phyloP scores from a whole-genome alignment of 2,113 vertebrate genomes.

The Addax nasomaculatus region DNA sequence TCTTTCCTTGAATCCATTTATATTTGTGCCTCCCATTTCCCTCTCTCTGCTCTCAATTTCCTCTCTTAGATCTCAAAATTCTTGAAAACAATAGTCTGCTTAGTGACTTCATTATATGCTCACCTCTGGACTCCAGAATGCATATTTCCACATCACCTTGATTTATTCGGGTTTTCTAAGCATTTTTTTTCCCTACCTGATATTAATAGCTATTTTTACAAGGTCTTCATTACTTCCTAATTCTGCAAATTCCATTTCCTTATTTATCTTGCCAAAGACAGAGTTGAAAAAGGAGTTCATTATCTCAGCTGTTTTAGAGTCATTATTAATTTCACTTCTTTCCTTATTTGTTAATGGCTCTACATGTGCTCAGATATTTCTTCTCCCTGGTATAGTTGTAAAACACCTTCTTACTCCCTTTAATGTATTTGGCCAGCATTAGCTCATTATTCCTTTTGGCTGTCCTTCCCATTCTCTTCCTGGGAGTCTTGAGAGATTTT shows the following conservation, averaged over 20 bases:
- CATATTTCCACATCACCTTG: slow-evolving; percentile 31
- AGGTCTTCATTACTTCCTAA: slow-evolving; percentile 73
- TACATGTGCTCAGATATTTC: slow-evolving; percentile 64
- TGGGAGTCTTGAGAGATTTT: neutral
- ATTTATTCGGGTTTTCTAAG: slow-evolving; percentile 59
- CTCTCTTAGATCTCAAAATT: neutral
- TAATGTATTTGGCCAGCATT: slow-evolving; percentile 45
- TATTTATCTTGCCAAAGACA: slow-evolving; percentile 74
- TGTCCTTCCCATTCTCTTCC: neutral
- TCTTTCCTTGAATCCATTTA: neutral
- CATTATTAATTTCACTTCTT: slow-evolving; percentile 67
- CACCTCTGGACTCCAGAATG: neutral
- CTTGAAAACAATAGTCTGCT: slow-evolving; percentile 26
- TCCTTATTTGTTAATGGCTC: slow-evolving; percentile 72
- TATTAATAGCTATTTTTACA: slow-evolving; percentile 70
- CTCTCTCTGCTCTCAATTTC: neutral
- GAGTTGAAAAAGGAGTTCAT: slow-evolving; percentile 73
- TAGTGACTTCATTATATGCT: slow-evolving; percentile 47
- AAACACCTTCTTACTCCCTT: slow-evolving; percentile 54
- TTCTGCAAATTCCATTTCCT: slow-evolving; percentile 72
- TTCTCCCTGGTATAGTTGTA: slow-evolving; percentile 54
- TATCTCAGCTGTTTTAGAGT: slow-evolving; percentile 75
- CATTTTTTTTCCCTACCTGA: slow-evolving; percentile 10
- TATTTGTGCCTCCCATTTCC: neutral
- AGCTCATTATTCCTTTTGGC: slow-evolving; percentile 38